phyloP scores from a whole-genome alignment of 2,888 invertebrate genomes.

The Nomada flava region DNA sequence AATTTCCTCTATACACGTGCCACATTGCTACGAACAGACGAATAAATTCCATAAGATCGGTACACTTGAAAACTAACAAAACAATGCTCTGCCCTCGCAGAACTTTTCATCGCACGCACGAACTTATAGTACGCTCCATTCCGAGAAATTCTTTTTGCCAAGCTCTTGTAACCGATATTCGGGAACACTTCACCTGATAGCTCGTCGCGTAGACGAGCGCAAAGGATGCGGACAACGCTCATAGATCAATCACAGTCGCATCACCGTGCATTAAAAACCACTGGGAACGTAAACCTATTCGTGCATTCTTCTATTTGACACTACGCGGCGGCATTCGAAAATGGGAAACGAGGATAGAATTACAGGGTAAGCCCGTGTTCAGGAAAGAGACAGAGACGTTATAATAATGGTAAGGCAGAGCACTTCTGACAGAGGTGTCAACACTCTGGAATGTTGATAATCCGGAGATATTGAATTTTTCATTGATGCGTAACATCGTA shows the following conservation, averaged over 20 bases:
- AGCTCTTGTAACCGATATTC: constrained; percentile 6
- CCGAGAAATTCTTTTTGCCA: neutral
- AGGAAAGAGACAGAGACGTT: constrained; percentile 34
- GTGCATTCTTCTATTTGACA: constrained; percentile 60
- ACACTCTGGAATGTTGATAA: constrained; percentile 82
- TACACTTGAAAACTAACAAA: neutral
- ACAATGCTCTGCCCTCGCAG: neutral
- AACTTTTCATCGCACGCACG: neutral
- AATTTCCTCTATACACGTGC: neutral
- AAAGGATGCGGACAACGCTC: constrained; percentile 10
- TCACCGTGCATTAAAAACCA: constrained; percentile 52
- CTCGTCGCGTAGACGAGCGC: neutral
- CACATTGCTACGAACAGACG: neutral
- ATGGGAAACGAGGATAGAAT: constrained; percentile 39
- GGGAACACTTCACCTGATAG: neutral
- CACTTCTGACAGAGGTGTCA: constrained; percentile 79
- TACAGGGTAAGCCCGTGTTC: neutral
- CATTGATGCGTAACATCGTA: constrained; percentile 51
- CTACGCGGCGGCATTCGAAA: constrained; percentile 50
- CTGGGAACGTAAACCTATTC: constrained; percentile 57
- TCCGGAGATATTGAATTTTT: constrained; percentile 72
- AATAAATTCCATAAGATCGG: no score
- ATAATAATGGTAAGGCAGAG: constrained; percentile 66
- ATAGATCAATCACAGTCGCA: constrained; percentile 44
- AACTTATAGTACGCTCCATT: neutral